Evolutionary conservation across 2,113 vertebrate genomes (phyloP), one percentile per base, ranked within the genome.

Genomic region (Calyptommatus sinebrachiatus): DNA sequence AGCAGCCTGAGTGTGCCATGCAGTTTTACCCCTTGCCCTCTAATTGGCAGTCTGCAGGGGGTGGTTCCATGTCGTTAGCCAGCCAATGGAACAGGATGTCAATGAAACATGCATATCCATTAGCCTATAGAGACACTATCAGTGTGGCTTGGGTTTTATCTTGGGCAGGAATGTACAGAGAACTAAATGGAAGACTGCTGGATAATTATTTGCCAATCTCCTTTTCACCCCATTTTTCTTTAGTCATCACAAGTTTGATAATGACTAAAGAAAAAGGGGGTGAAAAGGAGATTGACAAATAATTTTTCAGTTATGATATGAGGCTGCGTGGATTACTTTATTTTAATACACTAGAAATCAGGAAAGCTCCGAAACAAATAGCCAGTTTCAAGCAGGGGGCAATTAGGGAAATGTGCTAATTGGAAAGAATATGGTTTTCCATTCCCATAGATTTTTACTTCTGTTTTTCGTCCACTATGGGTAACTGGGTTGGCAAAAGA

Each of bases 61-160:
- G 76, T 74, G 77, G 82, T 83, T 83, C 82, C 82, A 78, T 79
- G 53, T 79, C 82, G 65, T 83, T 83, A 83, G 71, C 82, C 67
- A 83, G 76, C 71, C 82, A 83, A 83, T 75, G 82, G 28, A 70
- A 74, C 77, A 74, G 29, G 82, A 78, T 73, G 79, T 69, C 35
- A 21, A 45, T 69, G 79, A 69, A 81, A 81, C 79, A 66, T 46
- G 72, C 8, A 75, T 41, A 53, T 73, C 79, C 63, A 61, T 28
- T 70, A 83, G 65, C 18, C 57, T 60, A 63, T 8, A 20, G 76
- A 75, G 71, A 71, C 46, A 63, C 35, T 14, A 70, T 79, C 65
- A n/a, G 12, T 6, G 16, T 1, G 66, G 57, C 63, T 79, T 28
- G 18, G 53, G 22, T 22, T 8, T 68, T 68, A 41, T 62, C 53